Conservation (phyloP, 2,888 invertebrate species). For the Chironomus riparius region DNA sequence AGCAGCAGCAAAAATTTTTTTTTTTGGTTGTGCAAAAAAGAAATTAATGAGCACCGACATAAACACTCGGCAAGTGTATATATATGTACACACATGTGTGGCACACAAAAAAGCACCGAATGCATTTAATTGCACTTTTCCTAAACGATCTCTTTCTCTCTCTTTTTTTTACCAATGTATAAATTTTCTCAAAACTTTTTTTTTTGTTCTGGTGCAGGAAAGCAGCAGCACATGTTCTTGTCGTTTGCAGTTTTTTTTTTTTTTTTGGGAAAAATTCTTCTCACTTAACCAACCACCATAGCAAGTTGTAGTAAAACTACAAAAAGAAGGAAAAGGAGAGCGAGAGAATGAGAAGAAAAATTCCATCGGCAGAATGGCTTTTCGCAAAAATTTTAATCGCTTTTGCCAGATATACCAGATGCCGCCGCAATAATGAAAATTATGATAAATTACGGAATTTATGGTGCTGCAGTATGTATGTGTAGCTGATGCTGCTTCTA, state of each 20-base stretch:
- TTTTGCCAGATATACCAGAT: conserved; percentile 22
- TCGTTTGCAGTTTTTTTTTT: conserved; percentile 7
- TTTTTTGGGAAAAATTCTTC: not conserved
- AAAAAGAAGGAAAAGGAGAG: not conserved
- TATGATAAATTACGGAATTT: conserved; percentile 26
- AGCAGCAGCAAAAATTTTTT: too few relatives aligned
- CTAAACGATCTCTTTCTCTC: conserved; percentile 2
- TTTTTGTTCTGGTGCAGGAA: not conserved
- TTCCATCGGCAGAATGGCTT: conserved; percentile 21
- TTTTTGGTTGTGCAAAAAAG: not conserved
- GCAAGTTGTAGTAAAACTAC: not conserved
- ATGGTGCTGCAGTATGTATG: conserved; percentile 20
- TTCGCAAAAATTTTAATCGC: conserved; percentile 25
- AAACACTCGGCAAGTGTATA: not conserved
- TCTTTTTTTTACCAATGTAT: not conserved
- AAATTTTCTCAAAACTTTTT: not conserved
- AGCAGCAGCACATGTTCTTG: conserved; percentile 11
- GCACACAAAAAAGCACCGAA: not conserved
- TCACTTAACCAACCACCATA: too few relatives aligned
- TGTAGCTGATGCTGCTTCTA: not conserved
- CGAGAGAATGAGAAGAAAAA: not conserved
- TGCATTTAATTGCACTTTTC: conserved; percentile 21
- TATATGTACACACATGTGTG: not conserved
- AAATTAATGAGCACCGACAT: conserved; percentile 24
- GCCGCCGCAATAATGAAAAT: conserved; percentile 23